A percentile compares a stretch with the other conserved stretches of the same genome.
Conservation (phyloP, 1,140 invertebrate genomes). For the Drosophila ambigua region DNA sequence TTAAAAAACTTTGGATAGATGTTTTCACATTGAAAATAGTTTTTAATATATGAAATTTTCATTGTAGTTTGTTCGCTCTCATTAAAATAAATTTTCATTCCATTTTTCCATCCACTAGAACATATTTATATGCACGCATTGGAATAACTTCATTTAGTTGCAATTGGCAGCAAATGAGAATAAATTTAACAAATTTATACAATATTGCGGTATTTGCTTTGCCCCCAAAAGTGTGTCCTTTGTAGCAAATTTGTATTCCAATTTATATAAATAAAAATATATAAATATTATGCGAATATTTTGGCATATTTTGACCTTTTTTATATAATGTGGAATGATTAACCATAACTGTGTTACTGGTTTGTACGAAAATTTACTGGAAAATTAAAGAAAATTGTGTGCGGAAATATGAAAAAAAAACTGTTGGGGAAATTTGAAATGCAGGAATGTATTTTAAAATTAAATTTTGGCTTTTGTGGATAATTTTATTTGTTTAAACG, state of each 20-base stretch:
- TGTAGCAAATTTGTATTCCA: slow-evolving; percentile 28
- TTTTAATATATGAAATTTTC: not conserved
- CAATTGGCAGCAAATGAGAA: slow-evolving; percentile 42
- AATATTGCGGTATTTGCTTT: slow-evolving; percentile 13
- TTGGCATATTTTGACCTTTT: slow-evolving; percentile 1
- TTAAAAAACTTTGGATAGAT: no score
- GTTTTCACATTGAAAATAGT: no score
- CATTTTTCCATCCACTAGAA: slow-evolving; percentile 12
- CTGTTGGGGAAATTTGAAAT: no score
- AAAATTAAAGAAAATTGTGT: no score
- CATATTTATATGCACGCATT: slow-evolving; percentile 16
- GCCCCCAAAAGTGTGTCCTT: slow-evolving; percentile 23
- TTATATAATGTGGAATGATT: not conserved
- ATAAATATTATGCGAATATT: slow-evolving; percentile 16
- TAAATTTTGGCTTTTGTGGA: no score
- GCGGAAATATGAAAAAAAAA: no score
- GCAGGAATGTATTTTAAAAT: no score
- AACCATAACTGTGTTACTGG: slow-evolving; percentile 3
- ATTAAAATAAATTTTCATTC: slow-evolving; percentile 7
- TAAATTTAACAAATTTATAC: slow-evolving; percentile 24
- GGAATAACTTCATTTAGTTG: slow-evolving; percentile 44
- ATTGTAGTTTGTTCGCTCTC: not conserved
- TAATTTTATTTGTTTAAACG: no score
- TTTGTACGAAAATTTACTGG: not conserved
- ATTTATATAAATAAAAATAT: not conserved